These are phyloP conservation scores for Lineus longissimus DNA, from an alignment of 1,140 invertebrate species.

Conservation along the genomic window DNA sequence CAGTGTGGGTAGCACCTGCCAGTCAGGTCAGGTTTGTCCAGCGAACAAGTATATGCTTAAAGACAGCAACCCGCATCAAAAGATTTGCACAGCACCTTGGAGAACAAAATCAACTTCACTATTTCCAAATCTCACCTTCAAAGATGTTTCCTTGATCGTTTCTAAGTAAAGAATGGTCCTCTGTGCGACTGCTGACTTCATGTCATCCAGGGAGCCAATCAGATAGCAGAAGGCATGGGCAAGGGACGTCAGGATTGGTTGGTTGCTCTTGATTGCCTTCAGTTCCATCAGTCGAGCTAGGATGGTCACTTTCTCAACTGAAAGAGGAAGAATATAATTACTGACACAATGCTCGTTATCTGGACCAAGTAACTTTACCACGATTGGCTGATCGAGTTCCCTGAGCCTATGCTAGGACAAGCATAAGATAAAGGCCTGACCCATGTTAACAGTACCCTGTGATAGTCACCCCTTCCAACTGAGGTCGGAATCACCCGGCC, in stretches of 20 bases:
- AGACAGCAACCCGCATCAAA: too few species aligned
- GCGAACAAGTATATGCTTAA: too few species aligned
- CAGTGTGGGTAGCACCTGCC: too few species aligned
- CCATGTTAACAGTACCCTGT: too few species aligned
- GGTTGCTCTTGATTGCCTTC: constrained; percentile 76
- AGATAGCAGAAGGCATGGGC: constrained; percentile 96
- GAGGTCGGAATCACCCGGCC: too few species aligned
- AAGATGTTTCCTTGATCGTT: constrained; percentile 69
- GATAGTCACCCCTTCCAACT: too few species aligned
- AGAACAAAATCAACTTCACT: too few species aligned
- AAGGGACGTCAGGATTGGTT: constrained; percentile 84
- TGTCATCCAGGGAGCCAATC: constrained; percentile 93
- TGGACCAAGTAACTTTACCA: neutral
- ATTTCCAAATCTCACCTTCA: constrained; percentile 41
- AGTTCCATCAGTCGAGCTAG: constrained; percentile 90
- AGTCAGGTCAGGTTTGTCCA: too few species aligned
- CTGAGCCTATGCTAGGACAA: too few species aligned
- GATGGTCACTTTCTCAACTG: constrained; percentile 87
- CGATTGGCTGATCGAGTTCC: neutral
- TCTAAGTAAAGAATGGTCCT: constrained; percentile 87
- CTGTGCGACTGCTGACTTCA: constrained; percentile 90
- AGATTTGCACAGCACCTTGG: too few species aligned
- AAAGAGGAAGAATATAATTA: constrained; percentile 24
- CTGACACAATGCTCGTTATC: too few species aligned
- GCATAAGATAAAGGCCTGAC: too few species aligned